Percentiles rank a stretch among this genome's conserved stretches.
These are phyloP conservation scores for Melangyna quadrimaculata DNA, from an alignment of 2,888 invertebrate genomes.

Conservation along the genomic window DNA sequence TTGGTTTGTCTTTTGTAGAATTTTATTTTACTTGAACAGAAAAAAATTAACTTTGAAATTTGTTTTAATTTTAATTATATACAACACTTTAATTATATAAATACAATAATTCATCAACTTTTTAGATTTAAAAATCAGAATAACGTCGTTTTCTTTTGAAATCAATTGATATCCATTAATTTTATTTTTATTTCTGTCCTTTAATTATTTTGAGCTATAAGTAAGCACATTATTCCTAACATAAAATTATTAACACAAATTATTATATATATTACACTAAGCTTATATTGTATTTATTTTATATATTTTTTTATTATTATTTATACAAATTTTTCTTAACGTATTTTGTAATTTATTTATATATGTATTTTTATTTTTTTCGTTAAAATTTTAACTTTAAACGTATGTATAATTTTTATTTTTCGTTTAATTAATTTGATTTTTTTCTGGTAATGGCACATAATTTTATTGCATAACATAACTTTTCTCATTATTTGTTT, in stretches of 20 bases:
- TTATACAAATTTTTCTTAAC: slow-evolving; percentile 53
- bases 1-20: no score
- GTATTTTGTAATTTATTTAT: not conserved
- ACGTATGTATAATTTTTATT: slow-evolving; percentile 60
- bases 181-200: not conserved
- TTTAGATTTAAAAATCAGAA: not conserved
- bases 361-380: not conserved
- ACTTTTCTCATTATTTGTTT: slow-evolving; percentile 58
- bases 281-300: not conserved
- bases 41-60: slow-evolving; percentile 15
- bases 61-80: slow-evolving; percentile 46
- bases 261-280: not conserved
- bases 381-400: slow-evolving; percentile 43
- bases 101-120: slow-evolving; percentile 27
- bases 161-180: not conserved
- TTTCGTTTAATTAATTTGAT: slow-evolving; percentile 47
- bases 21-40: slow-evolving; percentile 39
- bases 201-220: slow-evolving; percentile 6
- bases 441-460: slow-evolving; percentile 80
- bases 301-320: slow-evolving; percentile 38
- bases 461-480: slow-evolving; percentile 80
- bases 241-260: slow-evolving; percentile 19
- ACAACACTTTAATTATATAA: slow-evolving; percentile 38
- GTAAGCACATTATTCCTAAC: not conserved
- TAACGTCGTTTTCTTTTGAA: not conserved